phyloP scores from a whole-genome alignment of 2,113 vertebrate genomes.

The Columba livia region DNA sequence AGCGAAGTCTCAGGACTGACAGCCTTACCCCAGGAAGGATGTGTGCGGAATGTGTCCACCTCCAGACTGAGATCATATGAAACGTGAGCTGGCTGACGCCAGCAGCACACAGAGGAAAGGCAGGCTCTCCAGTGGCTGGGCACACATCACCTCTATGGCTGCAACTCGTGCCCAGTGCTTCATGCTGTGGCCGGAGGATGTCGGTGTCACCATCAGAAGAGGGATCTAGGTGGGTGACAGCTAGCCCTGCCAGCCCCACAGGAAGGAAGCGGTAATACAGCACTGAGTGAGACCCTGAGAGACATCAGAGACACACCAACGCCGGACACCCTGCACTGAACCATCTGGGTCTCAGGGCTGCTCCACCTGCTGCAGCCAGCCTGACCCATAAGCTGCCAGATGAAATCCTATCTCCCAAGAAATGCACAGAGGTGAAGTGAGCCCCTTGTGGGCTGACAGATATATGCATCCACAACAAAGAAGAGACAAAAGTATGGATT shows the following conservation, averaged over 20 bases:
- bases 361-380: background rate
- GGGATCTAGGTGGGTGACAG: background rate
- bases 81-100: background rate
- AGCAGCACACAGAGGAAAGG: background rate
- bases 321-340: background rate
- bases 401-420: background rate
- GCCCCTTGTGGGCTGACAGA: background rate
- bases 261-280: background rate
- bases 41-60: background rate
- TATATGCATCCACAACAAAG: background rate
- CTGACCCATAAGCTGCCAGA: background rate
- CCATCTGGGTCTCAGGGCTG: background rate
- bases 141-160: background rate
- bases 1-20: background rate
- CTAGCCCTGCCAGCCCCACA: background rate
- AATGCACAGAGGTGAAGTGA: background rate
- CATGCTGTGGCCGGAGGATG: background rate
- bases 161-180: background rate
- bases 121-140: background rate
- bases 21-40: background rate
- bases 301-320: background rate
- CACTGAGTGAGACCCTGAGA: background rate
- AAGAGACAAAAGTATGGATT: background rate
- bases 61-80: background rate
- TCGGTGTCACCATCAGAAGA: accelerated